Conservation (phyloP, 1,140 invertebrate species). For the Scaptodrosophila lebanonensis region DNA sequence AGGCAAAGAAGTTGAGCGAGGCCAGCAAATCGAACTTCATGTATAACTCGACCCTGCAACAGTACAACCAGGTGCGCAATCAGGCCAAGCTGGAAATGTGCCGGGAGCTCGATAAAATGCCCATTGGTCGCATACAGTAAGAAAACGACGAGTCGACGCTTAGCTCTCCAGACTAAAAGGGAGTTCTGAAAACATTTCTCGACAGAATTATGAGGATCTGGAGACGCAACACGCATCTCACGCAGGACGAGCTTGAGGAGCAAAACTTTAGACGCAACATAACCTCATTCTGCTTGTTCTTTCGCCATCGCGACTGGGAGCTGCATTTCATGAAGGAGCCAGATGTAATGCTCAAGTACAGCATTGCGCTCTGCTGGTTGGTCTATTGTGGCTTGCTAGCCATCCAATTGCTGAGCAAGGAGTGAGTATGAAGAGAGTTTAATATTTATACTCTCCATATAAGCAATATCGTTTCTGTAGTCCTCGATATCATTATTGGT, state of each 20-base stretch:
- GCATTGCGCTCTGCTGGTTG: slow-evolving; percentile 54
- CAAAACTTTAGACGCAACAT: slow-evolving; percentile 71
- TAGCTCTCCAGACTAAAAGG: not conserved
- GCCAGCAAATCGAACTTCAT: slow-evolving; percentile 68
- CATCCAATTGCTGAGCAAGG: slow-evolving; percentile 65
- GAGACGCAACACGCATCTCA: slow-evolving; percentile 53
- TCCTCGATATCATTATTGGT: slow-evolving; percentile 51
- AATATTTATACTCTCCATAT: rapidly evolving
- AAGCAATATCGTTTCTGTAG: not conserved
- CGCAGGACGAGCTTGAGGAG: slow-evolving; percentile 71
- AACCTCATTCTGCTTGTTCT: slow-evolving; percentile 66
- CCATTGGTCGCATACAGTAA: slow-evolving; percentile 76
- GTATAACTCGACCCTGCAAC: slow-evolving; percentile 73
- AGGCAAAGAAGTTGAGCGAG: slow-evolving; percentile 72
- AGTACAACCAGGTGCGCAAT: slow-evolving; percentile 76
- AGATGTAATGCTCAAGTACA: slow-evolving; percentile 76
- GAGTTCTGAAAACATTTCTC: not conserved
- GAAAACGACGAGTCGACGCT: not conserved
- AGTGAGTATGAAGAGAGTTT: slow-evolving; percentile 23
- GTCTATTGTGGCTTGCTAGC: slow-evolving; percentile 59
- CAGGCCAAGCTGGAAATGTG: slow-evolving; percentile 77
- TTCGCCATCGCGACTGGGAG: slow-evolving; percentile 72
- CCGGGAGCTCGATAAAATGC: slow-evolving; percentile 75
- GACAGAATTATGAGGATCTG: slow-evolving; percentile 53
- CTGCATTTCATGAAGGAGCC: slow-evolving; percentile 61